Conservation (phyloP, 2,113 vertebrate species). For the Peromyscus leucopus region DNA sequence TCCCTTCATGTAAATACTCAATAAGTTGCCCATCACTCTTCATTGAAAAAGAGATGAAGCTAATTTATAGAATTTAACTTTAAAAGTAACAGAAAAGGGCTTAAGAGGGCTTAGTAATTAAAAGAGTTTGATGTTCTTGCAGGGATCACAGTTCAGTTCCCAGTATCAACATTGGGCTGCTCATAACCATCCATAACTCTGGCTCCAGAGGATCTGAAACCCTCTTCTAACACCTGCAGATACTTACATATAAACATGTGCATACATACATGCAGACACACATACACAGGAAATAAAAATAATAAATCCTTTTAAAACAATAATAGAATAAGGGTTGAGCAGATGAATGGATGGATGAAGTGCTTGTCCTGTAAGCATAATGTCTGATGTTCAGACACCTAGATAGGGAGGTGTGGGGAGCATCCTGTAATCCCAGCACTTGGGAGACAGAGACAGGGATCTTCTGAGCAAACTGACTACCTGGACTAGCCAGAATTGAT, state of each 20-base stretch:
- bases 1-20: constrained; percentile 14
- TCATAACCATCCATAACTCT: background rate
- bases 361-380: background rate
- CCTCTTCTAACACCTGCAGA: background rate
- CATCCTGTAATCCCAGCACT: background rate
- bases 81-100: background rate
- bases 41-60: background rate
- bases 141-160: background rate
- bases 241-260: background rate
- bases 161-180: background rate
- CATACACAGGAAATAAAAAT: background rate
- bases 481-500: background rate
- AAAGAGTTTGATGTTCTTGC: background rate
- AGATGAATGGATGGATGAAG: no score
- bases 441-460: background rate
- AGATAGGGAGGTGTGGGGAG: background rate
- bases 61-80: background rate
- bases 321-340: background rate
- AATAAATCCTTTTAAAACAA: background rate
- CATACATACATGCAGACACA: background rate
- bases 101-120: background rate
- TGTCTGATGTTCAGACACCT: background rate
- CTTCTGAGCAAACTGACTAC: no score
- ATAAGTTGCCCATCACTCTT: background rate
- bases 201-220: background rate